Conservation (phyloP, 1,140 invertebrate species). For the Megalonaias nervosa region DNA sequence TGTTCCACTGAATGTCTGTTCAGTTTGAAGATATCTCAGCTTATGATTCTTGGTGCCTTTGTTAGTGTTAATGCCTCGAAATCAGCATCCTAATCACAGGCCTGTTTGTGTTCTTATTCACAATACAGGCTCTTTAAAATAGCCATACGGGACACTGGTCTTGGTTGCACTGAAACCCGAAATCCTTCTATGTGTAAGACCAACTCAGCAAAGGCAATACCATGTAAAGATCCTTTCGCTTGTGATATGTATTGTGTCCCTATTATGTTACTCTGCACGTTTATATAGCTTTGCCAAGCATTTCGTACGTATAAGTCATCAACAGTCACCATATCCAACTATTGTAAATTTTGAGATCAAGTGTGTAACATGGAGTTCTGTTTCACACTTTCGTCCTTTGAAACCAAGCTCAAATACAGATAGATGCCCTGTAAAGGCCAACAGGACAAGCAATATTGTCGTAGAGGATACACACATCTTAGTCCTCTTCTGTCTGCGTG, state of each 20-base stretch:
- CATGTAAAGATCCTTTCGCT: not conserved
- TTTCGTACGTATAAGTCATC: not conserved
- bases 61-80: not conserved
- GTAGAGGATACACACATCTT: not conserved
- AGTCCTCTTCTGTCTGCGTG: no score
- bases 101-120: not conserved
- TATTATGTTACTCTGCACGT: not conserved
- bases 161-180: not conserved
- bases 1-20: not conserved
- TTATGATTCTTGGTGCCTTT: not conserved
- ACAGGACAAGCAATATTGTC: not conserved
- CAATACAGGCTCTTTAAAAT: not conserved
- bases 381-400: not conserved
- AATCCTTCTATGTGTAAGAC: not conserved
- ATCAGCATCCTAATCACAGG: not conserved
- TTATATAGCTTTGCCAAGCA: not conserved
- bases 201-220: not conserved
- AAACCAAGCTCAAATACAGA: conserved; percentile 4
- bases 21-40: not conserved
- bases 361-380: not conserved
- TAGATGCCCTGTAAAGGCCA: conserved; percentile 1
- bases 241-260: not conserved
- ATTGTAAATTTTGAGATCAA: not conserved
- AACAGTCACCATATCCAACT: conserved; percentile 1
- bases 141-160: no score